Base-by-base conservation (phyloP, 2,797 vertebrate species). In the Oreochromis mossambicus region DNA sequence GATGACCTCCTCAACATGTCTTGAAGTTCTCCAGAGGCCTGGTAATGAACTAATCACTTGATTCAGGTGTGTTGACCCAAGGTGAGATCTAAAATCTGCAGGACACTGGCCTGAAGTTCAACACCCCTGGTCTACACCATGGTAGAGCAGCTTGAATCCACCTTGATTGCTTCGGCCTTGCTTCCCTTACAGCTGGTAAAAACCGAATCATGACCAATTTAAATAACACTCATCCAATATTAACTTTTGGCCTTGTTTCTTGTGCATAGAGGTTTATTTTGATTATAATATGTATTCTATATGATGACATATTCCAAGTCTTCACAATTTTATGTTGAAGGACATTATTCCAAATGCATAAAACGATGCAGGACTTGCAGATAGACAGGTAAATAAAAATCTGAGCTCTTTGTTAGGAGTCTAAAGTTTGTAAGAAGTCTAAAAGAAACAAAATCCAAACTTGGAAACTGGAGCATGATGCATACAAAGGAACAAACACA, bases 91-190 rank as follows among this genome's bases (percentile, higher is more conserved):
- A 34, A 34, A 34, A 34, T 6, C 6, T 34, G 2, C 32, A 34
- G 32, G 54, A 15, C 54, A 15, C 54, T 1, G 7, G 2, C 54
- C 24, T 15, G 54, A 2, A 56, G 54, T 29, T 56, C 29, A 56
- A 29, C 13, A 29, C 7, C 15, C 26, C 5, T 58, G 29, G 5
- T 58, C 55, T 58, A 58, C 15, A 17, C 55, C 55, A 1, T 66
- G 1, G 56, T 17, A 61, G 10, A 66, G 34, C 34, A 21, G 11
- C 34, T 66, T 66, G 56, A 38, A 66, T 38, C 61, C 7, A 38
- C 34, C 61, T 66, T 0, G 19, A 41, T n/a, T 41, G 0, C 19
- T 24, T 12, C n/a, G n/a, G 38, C 36, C 34, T 66, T 66, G 19
- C 1, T 8, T 66, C 61, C 19, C 34, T 38, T 21, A 7, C 61